Evolutionary conservation across 2,113 vertebrate species (phyloP), one percentile per base, ranked within the genome.

Genomic region (Ictidomys tridecemlineatus): DNA sequence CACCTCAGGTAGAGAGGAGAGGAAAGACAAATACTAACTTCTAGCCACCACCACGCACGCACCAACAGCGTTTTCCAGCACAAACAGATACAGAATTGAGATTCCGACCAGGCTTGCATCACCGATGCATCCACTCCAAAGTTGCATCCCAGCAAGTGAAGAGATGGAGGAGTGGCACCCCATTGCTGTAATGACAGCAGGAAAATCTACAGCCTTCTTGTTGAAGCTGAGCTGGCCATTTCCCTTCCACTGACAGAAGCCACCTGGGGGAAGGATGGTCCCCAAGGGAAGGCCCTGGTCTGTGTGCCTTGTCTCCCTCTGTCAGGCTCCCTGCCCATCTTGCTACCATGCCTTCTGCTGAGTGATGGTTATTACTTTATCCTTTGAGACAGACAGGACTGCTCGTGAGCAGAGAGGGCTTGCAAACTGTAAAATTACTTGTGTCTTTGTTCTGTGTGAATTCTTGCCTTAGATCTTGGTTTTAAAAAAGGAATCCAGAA

Each of bases 391-490:
- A 58, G 61, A 77, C 18, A 4, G 0, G 6, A 53, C 67, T 34
- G 73, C 79, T 30, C 85, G 32, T 51, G 12, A 72, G 20, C 32
- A 69, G 0, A 76, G 58, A 86, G 13, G 18, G 48, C 12, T 94
- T 6, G 1, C 4, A 39, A 7, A 10, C 56, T 72, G 65, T 73
- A 63, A 69, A 91, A 89, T 53, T 20, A 76, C 82, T 80, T 78
- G 30, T 18, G 32, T 82, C 39, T 92, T 96, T 82, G 82, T 85
- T 85, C 79, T 94, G 53, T 34, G 16, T 80, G 65, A 94, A 93
- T 89, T 94, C 86, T 92, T 95, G 86, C 67, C 72, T 87, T 67
- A 91, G 67, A 69, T 97, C 56, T 45, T 67, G 70, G 26, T 86
- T 94, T 83, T 84, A 72, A 94, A 94, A 94, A 89, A 45, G 78